Evolutionary conservation across 1,140 invertebrate genomes (phyloP).

Genomic region (Bombus vancouverensis): DNA sequence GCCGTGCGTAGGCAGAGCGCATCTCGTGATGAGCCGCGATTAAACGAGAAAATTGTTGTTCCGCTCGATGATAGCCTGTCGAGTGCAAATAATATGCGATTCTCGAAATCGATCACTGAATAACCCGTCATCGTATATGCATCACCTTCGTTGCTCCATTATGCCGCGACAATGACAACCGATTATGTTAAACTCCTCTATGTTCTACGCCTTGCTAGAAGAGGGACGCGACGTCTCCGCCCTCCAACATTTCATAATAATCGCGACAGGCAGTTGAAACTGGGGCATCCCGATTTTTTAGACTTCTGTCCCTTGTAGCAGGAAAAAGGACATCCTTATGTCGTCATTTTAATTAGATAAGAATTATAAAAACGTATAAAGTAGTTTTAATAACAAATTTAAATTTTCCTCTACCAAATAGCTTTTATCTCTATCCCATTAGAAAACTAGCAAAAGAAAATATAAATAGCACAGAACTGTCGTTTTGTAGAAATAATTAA

Average conservation of each 20-base stretch:
- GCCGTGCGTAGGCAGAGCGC: slow-evolving; percentile 51
- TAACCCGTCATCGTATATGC: not conserved
- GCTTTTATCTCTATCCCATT: too few relatives aligned
- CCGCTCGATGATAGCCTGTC: slow-evolving; percentile 54
- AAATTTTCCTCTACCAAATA: too few relatives aligned
- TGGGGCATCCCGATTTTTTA: not conserved
- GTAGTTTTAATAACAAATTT: too few relatives aligned
- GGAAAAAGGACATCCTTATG: not conserved
- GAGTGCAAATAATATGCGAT: slow-evolving; percentile 54
- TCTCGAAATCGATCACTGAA: slow-evolving; percentile 27
- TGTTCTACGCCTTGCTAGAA: slow-evolving; percentile 13
- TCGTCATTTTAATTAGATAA: not conserved
- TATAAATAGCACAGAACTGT: too few relatives aligned
- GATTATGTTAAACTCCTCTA: slow-evolving; percentile 31
- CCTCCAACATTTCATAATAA: slow-evolving; percentile 12
- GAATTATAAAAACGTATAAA: too few relatives aligned
- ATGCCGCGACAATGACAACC: not conserved
- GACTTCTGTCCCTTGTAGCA: too few relatives aligned
- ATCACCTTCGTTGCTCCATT: not conserved
- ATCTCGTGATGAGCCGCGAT: slow-evolving; percentile 60
- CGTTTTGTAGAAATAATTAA: too few relatives aligned
- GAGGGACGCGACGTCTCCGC: not conserved
- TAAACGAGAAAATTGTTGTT: slow-evolving; percentile 61
- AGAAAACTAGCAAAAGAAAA: too few relatives aligned
- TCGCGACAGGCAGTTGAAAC: not conserved